phyloP scores from a whole-genome alignment of 2,888 invertebrate genomes.

The Eulithis testata region DNA sequence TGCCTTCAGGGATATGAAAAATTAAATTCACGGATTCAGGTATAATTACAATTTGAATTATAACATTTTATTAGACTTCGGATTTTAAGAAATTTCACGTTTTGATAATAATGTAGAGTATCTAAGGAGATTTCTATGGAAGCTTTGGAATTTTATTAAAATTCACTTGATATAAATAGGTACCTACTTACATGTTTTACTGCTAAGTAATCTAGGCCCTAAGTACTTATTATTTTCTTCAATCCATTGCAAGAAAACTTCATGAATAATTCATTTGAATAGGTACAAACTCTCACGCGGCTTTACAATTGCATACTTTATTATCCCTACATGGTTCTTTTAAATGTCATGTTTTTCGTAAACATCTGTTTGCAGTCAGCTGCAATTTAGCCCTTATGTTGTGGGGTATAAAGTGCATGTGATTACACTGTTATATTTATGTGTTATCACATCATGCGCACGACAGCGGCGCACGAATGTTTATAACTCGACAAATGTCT shows the following conservation, averaged over 20 bases:
- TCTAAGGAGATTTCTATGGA: no score
- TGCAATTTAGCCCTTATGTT: background rate
- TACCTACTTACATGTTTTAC: no score
- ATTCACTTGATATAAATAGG: no score
- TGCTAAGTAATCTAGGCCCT: no score
- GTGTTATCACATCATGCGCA: conserved; percentile 14
- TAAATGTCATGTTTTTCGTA: background rate
- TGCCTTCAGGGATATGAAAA: background rate
- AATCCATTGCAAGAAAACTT: background rate
- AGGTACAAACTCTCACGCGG: conserved; percentile 2
- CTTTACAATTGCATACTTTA: conserved; percentile 1
- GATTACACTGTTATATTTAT: background rate
- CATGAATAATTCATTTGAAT: conserved; percentile 5
- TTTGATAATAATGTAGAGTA: no score
- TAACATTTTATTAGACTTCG: no score
- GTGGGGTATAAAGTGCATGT: background rate
- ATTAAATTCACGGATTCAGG: no score
- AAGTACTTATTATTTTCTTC: no score
- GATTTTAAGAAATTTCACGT: no score
- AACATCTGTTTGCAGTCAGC: no score
- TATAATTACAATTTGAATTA: no score
- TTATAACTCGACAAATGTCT: conserved; percentile 6
- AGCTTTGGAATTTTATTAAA: no score
- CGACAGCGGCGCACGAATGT: conserved; percentile 14
- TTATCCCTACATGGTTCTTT: conserved; percentile 4